Evolutionary conservation across 1,140 invertebrate genomes (phyloP).

Genomic region (Musca vetustissima): DNA sequence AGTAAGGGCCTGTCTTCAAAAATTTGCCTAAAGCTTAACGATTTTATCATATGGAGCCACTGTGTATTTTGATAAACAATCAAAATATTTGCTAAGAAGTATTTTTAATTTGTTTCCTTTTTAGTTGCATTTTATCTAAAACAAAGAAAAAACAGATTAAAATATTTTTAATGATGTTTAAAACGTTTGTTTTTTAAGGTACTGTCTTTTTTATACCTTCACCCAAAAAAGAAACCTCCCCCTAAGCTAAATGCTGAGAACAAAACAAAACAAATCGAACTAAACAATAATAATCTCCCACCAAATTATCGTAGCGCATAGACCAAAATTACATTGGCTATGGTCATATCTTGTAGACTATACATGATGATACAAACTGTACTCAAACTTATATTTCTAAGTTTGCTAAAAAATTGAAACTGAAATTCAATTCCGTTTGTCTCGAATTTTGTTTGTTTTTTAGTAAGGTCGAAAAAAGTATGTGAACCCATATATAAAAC

Average conservation of each 20-base stretch:
- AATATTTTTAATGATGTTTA: too few species aligned
- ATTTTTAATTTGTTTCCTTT: too few species aligned
- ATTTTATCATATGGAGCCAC: too few species aligned
- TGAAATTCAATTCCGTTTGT: slow-evolving; percentile 40
- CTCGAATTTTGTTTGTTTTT: slow-evolving; percentile 56
- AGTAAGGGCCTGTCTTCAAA: too few species aligned
- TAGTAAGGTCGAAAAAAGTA: slow-evolving; percentile 52
- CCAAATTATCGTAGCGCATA: slow-evolving; percentile 24
- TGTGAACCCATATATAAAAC: slow-evolving; percentile 43
- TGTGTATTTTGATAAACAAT: too few species aligned
- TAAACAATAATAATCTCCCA: slow-evolving; percentile 29
- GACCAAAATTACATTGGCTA: background rate
- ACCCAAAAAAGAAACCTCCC: too few species aligned
- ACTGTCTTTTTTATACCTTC: background rate
- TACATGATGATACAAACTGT: background rate
- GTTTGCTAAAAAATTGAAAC: slow-evolving; percentile 16
- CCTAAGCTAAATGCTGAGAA: too few species aligned
- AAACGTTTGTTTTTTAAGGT: background rate
- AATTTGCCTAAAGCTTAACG: too few species aligned
- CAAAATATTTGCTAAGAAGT: too few species aligned
- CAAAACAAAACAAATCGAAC: slow-evolving; percentile 3
- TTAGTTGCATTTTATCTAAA: too few species aligned
- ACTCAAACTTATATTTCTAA: slow-evolving; percentile 7
- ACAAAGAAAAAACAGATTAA: too few species aligned
- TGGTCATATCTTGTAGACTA: slow-evolving; percentile 6